A percentile compares a stretch with the other conserved stretches of the same genome.
phyloP scores from a whole-genome alignment of 1,140 invertebrate species.

The Vanessa atalanta region DNA sequence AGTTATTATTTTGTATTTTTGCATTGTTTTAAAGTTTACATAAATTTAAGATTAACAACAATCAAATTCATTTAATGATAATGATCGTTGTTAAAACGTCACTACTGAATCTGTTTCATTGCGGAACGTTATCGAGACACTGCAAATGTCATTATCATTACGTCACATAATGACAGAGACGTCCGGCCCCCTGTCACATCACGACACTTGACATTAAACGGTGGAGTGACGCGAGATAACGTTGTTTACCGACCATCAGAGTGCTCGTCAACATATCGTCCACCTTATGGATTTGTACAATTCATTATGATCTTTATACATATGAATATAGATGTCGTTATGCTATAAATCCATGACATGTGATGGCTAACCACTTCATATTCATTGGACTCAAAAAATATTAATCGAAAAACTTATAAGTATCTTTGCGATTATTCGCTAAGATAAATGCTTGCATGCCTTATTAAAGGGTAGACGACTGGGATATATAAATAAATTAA shows the following conservation, averaged over 20 bases:
- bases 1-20: too few relatives aligned
- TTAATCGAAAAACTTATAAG: conserved; percentile 17
- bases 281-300: neutral
- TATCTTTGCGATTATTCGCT: neutral
- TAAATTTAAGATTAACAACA: neutral
- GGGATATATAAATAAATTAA: too few relatives aligned
- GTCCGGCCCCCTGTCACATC: conserved; percentile 41
- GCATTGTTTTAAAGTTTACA: too few relatives aligned
- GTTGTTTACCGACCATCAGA: conserved; percentile 44
- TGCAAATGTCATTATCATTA: conserved; percentile 50
- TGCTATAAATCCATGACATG: neutral
- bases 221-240: conserved; percentile 48
- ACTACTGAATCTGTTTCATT: conserved; percentile 2
- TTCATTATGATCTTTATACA: neutral
- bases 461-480: neutral
- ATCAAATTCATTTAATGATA: conserved; percentile 15
- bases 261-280: conserved; percentile 27
- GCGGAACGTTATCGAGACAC: conserved; percentile 30
- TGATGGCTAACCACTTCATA: conserved; percentile 8
- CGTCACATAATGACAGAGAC: conserved; percentile 43
- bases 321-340: neutral
- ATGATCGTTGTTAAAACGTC: conserved; percentile 11
- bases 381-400: conserved; percentile 15
- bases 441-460: neutral
- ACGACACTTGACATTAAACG: conserved; percentile 46